Percentiles rank a stretch among this genome's conserved stretches.
Evolutionary conservation across 2,888 invertebrate species (phyloP).

Genomic region (Hyles lineata): DNA sequence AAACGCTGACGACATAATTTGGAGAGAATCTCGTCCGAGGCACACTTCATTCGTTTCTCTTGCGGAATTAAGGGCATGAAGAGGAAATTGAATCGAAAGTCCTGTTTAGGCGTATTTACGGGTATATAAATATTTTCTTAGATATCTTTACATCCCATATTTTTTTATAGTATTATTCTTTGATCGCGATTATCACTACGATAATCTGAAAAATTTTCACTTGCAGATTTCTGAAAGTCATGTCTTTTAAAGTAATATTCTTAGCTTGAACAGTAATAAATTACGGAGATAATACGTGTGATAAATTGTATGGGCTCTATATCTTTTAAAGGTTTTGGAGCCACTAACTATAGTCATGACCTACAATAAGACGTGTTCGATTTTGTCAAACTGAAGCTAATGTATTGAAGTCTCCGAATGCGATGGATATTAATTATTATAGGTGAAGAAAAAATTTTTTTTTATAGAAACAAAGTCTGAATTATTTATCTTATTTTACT

Average conservation of each 20-base stretch:
- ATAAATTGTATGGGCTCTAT: slow-evolving; percentile 48
- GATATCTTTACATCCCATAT: not conserved
- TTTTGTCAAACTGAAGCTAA: slow-evolving; percentile 8
- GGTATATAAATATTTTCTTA: not conserved
- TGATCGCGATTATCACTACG: slow-evolving; percentile 9
- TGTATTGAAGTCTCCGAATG: not conserved
- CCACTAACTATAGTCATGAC: slow-evolving; percentile 37
- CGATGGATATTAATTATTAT: not conserved
- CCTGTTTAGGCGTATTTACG: not conserved
- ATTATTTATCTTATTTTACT: not conserved
- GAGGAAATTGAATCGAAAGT: slow-evolving; percentile 14
- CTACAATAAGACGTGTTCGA: slow-evolving; percentile 7
- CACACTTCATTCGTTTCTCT: slow-evolving; percentile 23
- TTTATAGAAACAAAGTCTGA: not conserved
- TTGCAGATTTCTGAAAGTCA: slow-evolving; percentile 23
- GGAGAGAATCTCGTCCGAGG: slow-evolving; percentile 9
- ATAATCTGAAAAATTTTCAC: slow-evolving; percentile 5
- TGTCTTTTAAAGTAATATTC: slow-evolving; percentile 32
- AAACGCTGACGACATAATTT: slow-evolving; percentile 19
- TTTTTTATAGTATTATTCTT: not conserved
- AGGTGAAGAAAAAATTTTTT: not conserved
- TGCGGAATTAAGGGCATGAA: slow-evolving; percentile 13
- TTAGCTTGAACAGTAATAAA: slow-evolving; percentile 41
- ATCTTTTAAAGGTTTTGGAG: slow-evolving; percentile 43
- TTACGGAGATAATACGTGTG: slow-evolving; percentile 45